Conservation (phyloP, 2,888 invertebrate genomes). For the Tenthredo livida region DNA sequence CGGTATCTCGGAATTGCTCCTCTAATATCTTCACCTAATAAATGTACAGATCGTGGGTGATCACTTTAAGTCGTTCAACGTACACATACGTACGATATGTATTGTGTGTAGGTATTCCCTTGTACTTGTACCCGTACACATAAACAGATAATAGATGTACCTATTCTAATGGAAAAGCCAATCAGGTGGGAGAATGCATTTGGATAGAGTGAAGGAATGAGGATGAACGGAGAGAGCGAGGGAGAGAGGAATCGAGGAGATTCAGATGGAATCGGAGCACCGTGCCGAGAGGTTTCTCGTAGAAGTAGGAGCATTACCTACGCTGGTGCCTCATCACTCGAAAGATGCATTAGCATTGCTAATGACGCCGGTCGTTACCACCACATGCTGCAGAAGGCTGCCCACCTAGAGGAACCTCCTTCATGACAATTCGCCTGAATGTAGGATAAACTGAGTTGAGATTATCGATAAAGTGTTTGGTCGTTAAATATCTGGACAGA, state of each 20-base stretch:
- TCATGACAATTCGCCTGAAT: slow-evolving; percentile 31
- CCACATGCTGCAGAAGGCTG: slow-evolving; percentile 66
- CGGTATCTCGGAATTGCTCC: not conserved
- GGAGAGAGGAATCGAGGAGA: slow-evolving; percentile 17
- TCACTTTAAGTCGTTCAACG: not conserved
- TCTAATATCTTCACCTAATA: slow-evolving; percentile 12
- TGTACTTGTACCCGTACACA: not conserved
- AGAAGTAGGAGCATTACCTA: slow-evolving; percentile 63
- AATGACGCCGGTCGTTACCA: slow-evolving; percentile 75
- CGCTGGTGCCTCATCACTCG: slow-evolving; percentile 72
- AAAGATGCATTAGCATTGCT: slow-evolving; percentile 77
- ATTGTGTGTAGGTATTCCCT: not conserved
- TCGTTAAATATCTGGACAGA: not conserved
- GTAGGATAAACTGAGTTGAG: not conserved
- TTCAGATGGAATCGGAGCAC: slow-evolving; percentile 46
- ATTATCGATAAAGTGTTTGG: not conserved
- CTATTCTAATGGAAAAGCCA: slow-evolving; percentile 50
- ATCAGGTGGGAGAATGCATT: slow-evolving; percentile 39
- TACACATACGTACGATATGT: not conserved
- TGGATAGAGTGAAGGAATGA: not conserved
- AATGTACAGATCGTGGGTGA: not conserved
- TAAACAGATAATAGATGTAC: not conserved
- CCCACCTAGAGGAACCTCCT: slow-evolving; percentile 13
- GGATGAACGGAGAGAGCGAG: not conserved
- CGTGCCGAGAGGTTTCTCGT: slow-evolving; percentile 9